Base-by-base conservation (phyloP, 1,140 invertebrate genomes). In the Sesamia nonagrioides region DNA sequence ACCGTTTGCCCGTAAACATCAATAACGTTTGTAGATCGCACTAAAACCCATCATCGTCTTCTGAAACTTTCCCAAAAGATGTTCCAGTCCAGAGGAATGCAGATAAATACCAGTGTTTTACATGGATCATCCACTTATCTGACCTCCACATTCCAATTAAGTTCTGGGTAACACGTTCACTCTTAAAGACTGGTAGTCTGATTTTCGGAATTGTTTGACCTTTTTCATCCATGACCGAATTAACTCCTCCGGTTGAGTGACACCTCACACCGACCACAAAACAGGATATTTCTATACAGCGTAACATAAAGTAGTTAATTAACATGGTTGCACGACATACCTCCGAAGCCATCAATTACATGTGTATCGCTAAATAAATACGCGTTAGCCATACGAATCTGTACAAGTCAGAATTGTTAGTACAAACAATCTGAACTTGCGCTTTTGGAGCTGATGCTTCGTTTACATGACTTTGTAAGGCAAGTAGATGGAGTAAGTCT, bases 361-460 rank as follows among this genome's bases (percentile, higher is more conserved):
- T 85, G 81, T 87, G 78, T 87, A 85, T 87, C 89, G 89, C 90
- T 91, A 91, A 92, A 89, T 84, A 92, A 91, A 93, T 84, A 91
- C 71, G 82, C 84, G 86, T 92, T 90, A 89, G 88, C 78, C 91
- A 88, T 85, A 89, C 82, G 87, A 87, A 88, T 89, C 88, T 87
- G 88, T 84, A 82, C 79, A 83, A 80, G 86, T 83, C 84, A 78
- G 79, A 91, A 93, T 93, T 92, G 89, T 79, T 86, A 91, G 85
- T 80, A 84, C 89, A 93, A 93, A 92, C 80, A 93, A 27, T 37
- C 81, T 52, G 76, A 80, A 81, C 82, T 89, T 87, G 86, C 86
- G 87, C 84, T 88, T 92, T 91, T 89, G 85, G 81, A 73, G 80
- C 81, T 80, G 35, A 48, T 84, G 82, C 77, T 50, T 40, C 86